These are phyloP conservation scores for Malachius bipustulatus DNA, from an alignment of 2,888 invertebrate genomes.

Conservation along the genomic window DNA sequence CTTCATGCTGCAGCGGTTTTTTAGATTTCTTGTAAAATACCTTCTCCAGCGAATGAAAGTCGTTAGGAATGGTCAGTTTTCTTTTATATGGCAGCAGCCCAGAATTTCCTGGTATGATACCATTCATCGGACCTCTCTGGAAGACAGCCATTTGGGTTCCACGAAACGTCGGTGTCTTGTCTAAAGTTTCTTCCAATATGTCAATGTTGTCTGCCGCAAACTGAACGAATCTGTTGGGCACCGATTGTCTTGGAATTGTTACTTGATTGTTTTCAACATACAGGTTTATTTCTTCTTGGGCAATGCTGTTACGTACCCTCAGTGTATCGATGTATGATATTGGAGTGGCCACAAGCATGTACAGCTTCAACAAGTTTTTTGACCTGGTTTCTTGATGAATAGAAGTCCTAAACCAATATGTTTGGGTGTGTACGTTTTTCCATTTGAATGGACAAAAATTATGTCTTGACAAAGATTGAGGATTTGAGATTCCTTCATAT, in stretches of 20 bases:
- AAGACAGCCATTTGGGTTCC: conserved; percentile 16
- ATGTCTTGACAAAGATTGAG: too few species aligned
- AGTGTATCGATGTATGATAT: conserved; percentile 14
- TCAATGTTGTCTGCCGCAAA: conserved; percentile 19
- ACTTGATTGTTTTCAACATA: conserved; percentile 12
- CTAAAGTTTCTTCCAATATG: conserved; percentile 17
- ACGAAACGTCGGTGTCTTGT: conserved; percentile 17
- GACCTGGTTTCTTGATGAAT: conserved; percentile 12
- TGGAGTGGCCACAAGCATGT: conserved; percentile 13
- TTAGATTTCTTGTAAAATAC: too few species aligned
- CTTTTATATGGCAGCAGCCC: conserved; percentile 3
- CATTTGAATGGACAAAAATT: too few species aligned
- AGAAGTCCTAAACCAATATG: too few species aligned
- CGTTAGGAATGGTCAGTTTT: conserved; percentile 5
- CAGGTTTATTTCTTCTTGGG: conserved; percentile 15
- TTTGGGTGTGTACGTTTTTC: too few species aligned
- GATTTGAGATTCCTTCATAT: too few species aligned
- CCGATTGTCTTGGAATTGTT: conserved; percentile 14
- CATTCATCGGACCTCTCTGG: conserved; percentile 8
- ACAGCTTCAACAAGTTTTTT: conserved; percentile 13
- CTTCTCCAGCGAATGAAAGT: conserved; percentile 8
- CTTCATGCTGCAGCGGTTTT: too few species aligned
- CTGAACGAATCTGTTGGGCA: conserved; percentile 15
- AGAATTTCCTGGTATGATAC: background rate
- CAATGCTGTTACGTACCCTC: conserved; percentile 13